Conservation (phyloP, 1,140 invertebrate species). For the Radopholus similis region DNA sequence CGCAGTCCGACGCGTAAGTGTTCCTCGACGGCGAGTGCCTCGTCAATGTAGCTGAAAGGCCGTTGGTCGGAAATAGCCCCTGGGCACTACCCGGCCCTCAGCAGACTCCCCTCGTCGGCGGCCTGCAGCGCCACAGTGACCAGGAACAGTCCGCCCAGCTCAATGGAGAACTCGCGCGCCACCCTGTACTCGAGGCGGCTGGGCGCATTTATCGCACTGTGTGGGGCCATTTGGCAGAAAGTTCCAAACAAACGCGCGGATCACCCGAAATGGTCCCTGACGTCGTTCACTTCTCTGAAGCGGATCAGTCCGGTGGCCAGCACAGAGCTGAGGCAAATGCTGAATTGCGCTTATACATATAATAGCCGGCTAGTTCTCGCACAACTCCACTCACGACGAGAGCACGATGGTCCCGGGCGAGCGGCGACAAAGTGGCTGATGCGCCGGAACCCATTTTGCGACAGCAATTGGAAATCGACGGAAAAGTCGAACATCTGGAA, state of each 20-base stretch:
- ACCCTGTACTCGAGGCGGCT: constrained; percentile 53
- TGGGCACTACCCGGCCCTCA: constrained; percentile 53
- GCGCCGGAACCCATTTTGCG: no score
- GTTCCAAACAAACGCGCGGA: neutral
- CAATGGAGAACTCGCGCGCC: constrained; percentile 55
- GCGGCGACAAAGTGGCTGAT: no score
- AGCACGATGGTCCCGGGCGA: no score
- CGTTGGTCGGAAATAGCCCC: constrained; percentile 40
- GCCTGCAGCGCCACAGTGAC: constrained; percentile 56
- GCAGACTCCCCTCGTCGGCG: constrained; percentile 44
- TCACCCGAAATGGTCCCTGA: constrained; percentile 40
- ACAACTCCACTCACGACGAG: no score
- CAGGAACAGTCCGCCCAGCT: constrained; percentile 54
- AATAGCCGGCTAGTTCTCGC: no score
- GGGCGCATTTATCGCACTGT: constrained; percentile 55
- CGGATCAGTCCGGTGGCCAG: constrained; percentile 47
- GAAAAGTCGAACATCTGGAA: no score
- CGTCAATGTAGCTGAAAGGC: neutral
- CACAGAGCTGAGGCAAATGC: no score
- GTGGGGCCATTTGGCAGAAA: no score
- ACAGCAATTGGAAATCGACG: no score
- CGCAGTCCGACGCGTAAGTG: no score
- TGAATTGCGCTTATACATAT: no score
- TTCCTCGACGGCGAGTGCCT: no score
- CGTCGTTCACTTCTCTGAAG: constrained; percentile 59